phyloP scores from a whole-genome alignment of 2,888 invertebrate species.

The Polyommatus icarus region DNA sequence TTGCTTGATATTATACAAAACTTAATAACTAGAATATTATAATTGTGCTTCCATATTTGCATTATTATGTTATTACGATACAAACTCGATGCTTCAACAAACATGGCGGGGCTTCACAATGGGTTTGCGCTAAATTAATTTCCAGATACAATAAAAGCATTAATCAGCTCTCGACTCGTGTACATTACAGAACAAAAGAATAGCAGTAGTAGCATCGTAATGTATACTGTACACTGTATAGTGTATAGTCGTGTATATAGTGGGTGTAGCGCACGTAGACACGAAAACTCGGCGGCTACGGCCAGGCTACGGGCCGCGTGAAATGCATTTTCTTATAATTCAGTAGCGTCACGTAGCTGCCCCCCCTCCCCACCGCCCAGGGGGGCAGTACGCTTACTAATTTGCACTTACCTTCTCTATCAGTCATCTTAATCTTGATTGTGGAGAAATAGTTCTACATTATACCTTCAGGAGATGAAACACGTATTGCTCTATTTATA shows the following conservation, averaged over 20 bases:
- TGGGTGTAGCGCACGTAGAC: conserved; percentile 55
- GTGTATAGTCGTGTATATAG: conserved; percentile 34
- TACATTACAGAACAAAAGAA: conserved; percentile 39
- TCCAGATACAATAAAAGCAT: conserved; percentile 33
- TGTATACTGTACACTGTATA: conserved; percentile 56
- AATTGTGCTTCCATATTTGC: conserved; percentile 6
- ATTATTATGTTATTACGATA: neutral
- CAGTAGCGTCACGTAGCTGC: conserved; percentile 75
- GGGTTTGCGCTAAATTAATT: conserved; percentile 3
- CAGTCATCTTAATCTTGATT: conserved; percentile 61
- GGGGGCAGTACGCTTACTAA: conserved; percentile 70
- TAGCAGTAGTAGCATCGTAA: conserved; percentile 51
- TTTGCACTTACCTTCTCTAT: conserved; percentile 73
- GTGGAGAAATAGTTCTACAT: conserved; percentile 43
- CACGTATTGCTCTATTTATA: too few relatives aligned
- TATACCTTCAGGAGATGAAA: neutral
- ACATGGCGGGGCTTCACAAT: neutral
- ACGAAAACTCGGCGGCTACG: conserved; percentile 58
- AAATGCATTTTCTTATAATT: conserved; percentile 80
- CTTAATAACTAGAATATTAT: neutral
- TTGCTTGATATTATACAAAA: neutral
- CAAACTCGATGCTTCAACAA: neutral
- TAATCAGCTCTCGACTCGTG: conserved; percentile 28
- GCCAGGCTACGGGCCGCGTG: conserved; percentile 45
- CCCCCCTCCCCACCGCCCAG: conserved; percentile 60